Percentiles rank a stretch among this genome's conserved stretches.
Evolutionary conservation across 64 coral and sea anemone species (phyloP).

Genomic region (Montipora foliosa): DNA sequence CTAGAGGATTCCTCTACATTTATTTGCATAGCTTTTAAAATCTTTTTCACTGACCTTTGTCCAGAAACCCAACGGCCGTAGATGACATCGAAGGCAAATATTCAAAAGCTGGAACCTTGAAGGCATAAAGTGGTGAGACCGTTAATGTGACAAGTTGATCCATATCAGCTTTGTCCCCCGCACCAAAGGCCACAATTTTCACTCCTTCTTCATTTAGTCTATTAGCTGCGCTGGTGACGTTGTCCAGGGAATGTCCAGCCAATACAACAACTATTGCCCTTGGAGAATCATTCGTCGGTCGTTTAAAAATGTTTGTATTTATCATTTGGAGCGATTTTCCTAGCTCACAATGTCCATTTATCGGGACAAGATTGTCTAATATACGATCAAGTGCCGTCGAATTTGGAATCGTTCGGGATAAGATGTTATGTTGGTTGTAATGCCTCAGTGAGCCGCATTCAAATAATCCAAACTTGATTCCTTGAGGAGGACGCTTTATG

Average conservation of each 20-base stretch:
- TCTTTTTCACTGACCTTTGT: constrained; percentile 31
- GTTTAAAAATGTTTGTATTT: constrained; percentile 1
- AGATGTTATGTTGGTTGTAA: not conserved
- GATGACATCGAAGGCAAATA: constrained; percentile 67
- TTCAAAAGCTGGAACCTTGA: constrained; percentile 62
- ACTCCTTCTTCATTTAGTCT: constrained; percentile 2
- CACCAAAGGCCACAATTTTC: constrained; percentile 55
- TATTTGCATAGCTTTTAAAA: too few relatives aligned
- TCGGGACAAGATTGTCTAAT: not conserved
- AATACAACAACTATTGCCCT: constrained; percentile 47
- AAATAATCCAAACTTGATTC: constrained; percentile 48
- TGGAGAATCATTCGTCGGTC: not conserved
- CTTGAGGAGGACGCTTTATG: not conserved
- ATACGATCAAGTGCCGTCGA: constrained; percentile 14
- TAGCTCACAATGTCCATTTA: constrained; percentile 14
- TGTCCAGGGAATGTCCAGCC: constrained; percentile 37
- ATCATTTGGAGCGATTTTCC: constrained; percentile 46
- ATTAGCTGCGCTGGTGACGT: not conserved
- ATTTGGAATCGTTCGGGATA: not conserved
- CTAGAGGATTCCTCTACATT: too few relatives aligned
- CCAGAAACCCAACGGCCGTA: constrained; percentile 57
- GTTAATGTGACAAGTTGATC: constrained; percentile 58
- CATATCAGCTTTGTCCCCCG: constrained; percentile 57
- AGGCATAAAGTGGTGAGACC: constrained; percentile 62
- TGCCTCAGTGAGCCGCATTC: constrained; percentile 48